Conservation (phyloP, 2,888 invertebrate species). For the Torymus tubicola region DNA sequence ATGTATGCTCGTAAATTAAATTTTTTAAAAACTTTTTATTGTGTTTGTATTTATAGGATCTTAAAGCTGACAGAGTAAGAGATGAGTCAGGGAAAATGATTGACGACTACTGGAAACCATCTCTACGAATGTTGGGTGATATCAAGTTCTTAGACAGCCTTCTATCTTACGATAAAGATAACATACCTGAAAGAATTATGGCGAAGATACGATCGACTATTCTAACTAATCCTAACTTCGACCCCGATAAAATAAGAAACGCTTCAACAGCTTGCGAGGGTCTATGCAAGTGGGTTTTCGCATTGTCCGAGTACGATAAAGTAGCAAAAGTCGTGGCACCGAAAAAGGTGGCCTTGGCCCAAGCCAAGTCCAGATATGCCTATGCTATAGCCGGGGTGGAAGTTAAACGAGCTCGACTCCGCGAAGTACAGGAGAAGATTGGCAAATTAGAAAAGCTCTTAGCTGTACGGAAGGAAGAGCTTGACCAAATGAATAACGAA, state of each 20-base stretch:
- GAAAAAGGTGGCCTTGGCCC: slow-evolving; percentile 91
- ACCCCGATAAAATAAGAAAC: slow-evolving; percentile 91
- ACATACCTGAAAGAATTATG: slow-evolving; percentile 90
- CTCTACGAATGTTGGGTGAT: slow-evolving; percentile 91
- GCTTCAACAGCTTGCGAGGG: slow-evolving; percentile 95
- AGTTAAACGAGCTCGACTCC: slow-evolving; percentile 86
- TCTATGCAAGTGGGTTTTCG: slow-evolving; percentile 95
- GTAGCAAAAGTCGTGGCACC: slow-evolving; percentile 95
- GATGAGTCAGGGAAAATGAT: slow-evolving; percentile 86
- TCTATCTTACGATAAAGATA: slow-evolving; percentile 93
- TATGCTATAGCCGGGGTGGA: slow-evolving; percentile 87
- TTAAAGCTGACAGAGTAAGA: slow-evolving; percentile 92
- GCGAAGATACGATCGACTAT: slow-evolving; percentile 89
- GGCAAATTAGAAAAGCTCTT: slow-evolving; percentile 85
- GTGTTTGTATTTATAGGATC: slow-evolving; percentile 78
- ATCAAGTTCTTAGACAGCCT: slow-evolving; percentile 94
- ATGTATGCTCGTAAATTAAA: neutral
- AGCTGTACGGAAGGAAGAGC: slow-evolving; percentile 81
- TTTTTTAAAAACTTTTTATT: slow-evolving; percentile 15
- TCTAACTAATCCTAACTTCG: slow-evolving; percentile 90
- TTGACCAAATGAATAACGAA: slow-evolving; percentile 88
- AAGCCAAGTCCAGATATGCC: slow-evolving; percentile 89
- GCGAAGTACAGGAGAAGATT: slow-evolving; percentile 83
- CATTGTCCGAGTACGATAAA: slow-evolving; percentile 95
- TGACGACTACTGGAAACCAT: slow-evolving; percentile 96